Evolutionary conservation across 1,140 invertebrate species (phyloP).

Genomic region (Drosophila pallidifrons): DNA sequence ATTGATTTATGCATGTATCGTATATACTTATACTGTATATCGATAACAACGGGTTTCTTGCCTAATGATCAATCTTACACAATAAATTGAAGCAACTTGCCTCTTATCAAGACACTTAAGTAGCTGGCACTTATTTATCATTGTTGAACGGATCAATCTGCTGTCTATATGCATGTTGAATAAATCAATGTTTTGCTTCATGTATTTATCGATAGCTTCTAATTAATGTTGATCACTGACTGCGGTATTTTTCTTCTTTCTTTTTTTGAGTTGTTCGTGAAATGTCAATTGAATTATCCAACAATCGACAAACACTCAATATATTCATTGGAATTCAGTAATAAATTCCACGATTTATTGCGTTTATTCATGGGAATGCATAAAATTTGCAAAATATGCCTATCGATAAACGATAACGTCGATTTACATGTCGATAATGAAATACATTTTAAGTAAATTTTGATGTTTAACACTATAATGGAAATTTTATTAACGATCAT

Average conservation of each 20-base stretch:
- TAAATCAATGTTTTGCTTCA: constrained; percentile 1
- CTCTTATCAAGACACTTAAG: background rate
- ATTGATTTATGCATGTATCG: constrained; percentile 11
- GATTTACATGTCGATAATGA: too few species aligned
- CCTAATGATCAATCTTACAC: constrained; percentile 1
- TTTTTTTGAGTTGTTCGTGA: background rate
- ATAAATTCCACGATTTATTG: background rate
- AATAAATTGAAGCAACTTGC: constrained; percentile 4
- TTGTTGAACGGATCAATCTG: constrained; percentile 1
- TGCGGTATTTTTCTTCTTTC: background rate
- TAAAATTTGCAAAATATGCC: background rate
- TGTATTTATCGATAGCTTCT: background rate
- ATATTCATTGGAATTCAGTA: background rate
- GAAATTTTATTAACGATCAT: too few species aligned
- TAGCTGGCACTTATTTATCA: constrained; percentile 1
- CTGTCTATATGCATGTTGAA: background rate
- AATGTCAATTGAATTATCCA: constrained; percentile 12
- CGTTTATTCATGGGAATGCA: too few species aligned
- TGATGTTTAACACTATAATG: too few species aligned
- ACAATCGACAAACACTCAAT: background rate
- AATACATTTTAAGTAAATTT: too few species aligned
- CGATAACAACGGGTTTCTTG: constrained; percentile 18
- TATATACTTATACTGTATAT: background rate
- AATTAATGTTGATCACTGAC: background rate
- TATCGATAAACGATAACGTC: too few species aligned